Percentiles rank a stretch among this genome's conserved stretches.
phyloP scores from a whole-genome alignment of 2,888 invertebrate genomes.

The Operophtera brumata region DNA sequence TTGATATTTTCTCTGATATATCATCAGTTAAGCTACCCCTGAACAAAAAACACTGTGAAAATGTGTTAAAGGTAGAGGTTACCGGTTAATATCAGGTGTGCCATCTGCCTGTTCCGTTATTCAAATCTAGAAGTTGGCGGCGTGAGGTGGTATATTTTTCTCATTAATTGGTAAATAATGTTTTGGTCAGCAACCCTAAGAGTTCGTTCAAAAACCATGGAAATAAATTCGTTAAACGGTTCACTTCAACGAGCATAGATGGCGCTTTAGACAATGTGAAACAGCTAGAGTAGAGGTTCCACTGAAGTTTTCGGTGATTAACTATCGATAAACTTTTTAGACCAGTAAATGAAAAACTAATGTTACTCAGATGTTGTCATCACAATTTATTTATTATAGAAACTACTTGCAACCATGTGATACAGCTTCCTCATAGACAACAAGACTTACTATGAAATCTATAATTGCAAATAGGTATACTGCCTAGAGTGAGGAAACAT shows the following conservation, averaged over 20 bases:
- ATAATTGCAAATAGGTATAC: too few species aligned
- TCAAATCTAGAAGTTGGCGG: too few species aligned
- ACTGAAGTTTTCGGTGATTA: background rate
- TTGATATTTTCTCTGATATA: too few species aligned
- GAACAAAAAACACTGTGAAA: too few species aligned
- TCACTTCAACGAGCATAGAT: background rate
- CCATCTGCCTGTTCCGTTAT: too few species aligned
- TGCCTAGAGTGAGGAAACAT: too few species aligned
- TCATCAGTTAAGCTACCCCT: too few species aligned
- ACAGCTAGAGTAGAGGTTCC: background rate
- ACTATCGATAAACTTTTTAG: background rate
- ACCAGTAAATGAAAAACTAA: background rate
- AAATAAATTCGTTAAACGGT: background rate
- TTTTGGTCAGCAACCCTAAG: slow-evolving; percentile 2
- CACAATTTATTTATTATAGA: slow-evolving; percentile 6
- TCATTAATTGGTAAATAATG: background rate
- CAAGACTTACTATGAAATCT: too few species aligned
- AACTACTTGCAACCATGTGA: background rate
- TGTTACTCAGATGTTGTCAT: background rate
- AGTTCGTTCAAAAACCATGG: background rate
- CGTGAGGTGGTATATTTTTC: too few species aligned
- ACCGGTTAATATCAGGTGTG: too few species aligned
- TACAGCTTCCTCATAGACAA: too few species aligned
- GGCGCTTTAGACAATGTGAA: background rate
- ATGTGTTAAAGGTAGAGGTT: too few species aligned